Evolutionary conservation across 2,888 invertebrate genomes (phyloP), one percentile per base, ranked within the genome.

Genomic region (Acanthosepion esculentum): DNA sequence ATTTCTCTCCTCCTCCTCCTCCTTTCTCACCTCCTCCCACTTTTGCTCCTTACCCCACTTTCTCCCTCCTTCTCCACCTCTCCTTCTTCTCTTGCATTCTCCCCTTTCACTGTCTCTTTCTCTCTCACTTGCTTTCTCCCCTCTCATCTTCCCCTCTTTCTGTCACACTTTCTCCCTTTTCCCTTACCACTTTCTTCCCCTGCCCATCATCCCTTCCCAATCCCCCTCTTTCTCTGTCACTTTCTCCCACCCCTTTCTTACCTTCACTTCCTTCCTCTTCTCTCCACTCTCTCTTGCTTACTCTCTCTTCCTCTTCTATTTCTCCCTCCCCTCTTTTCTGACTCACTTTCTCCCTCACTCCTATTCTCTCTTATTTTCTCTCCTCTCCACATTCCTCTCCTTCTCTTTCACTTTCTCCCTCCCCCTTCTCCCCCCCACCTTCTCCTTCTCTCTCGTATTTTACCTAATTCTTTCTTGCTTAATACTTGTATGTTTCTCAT

Each of bases 111-210:
- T 15, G 4, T 8, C 8, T 10, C n/a, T n/a, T n/a, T n/a, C 10
- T 10, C 18, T n/a, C n/a, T 78, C 10, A 12, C 18, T n/a, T n/a
- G n/a, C 29, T 2, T 10, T n/a, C n/a, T 29, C 10, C n/a, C 15
- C 8, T n/a, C 18, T 1, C 0, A n/a, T 18, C 18, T n/a, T 10
- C 18, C 10, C 78, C 12, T 78, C 29, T 8, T n/a, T n/a, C 10
- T 8, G 0, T 78, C 10, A 1, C 8, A n/a, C 15, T n/a, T 10
- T 2, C n/a, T 1, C 15, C 18, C n/a, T 8, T n/a, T 8, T n/a
- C 3, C 15, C 10, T 78, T 8, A 8, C 18, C n/a, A 10, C 8
- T 8, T n/a, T 78, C 29, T n/a, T 3, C 10, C 15, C 18, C 78
- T n/a, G 6, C 8, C 10, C 18, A n/a, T 12, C 18, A 1, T n/a